Evolutionary conservation across 2,888 invertebrate genomes (phyloP).

Genomic region (Dasysyrphus tricinctus): DNA sequence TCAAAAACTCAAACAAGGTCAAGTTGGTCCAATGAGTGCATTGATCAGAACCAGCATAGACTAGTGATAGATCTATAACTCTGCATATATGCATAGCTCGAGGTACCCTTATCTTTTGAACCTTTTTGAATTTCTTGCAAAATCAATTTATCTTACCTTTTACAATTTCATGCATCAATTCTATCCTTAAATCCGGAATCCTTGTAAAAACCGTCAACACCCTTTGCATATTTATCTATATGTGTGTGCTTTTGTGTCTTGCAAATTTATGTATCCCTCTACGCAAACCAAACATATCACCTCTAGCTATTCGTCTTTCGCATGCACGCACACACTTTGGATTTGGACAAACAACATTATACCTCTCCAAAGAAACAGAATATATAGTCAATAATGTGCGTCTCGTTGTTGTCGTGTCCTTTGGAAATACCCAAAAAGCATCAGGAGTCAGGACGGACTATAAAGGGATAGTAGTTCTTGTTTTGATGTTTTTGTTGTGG

Average conservation of each 20-base stretch:
- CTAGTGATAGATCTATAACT: neutral
- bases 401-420: neutral
- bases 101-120: slow-evolving; percentile 11
- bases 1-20: slow-evolving; percentile 12
- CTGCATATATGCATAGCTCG: no score
- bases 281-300: slow-evolving; percentile 44
- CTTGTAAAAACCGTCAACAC: slow-evolving; percentile 59
- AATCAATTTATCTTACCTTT: slow-evolving; percentile 42
- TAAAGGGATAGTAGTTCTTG: slow-evolving; percentile 32
- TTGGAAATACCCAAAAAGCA: slow-evolving; percentile 22
- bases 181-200: slow-evolving; percentile 28
- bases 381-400: slow-evolving; percentile 33
- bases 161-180: slow-evolving; percentile 15
- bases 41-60: slow-evolving; percentile 1
- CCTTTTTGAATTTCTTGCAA: slow-evolving; percentile 19
- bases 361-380: slow-evolving; percentile 15
- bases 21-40: slow-evolving; percentile 11
- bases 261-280: slow-evolving; percentile 57
- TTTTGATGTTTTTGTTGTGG: slow-evolving; percentile 14
- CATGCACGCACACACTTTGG: slow-evolving; percentile 15
- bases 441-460: neutral
- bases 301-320: slow-evolving; percentile 36
- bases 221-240: neutral
- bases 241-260: slow-evolving; percentile 9
- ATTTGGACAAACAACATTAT: slow-evolving; percentile 34